phyloP scores from a whole-genome alignment of 2,113 vertebrate species.

The Aspidoscelis tigris region DNA sequence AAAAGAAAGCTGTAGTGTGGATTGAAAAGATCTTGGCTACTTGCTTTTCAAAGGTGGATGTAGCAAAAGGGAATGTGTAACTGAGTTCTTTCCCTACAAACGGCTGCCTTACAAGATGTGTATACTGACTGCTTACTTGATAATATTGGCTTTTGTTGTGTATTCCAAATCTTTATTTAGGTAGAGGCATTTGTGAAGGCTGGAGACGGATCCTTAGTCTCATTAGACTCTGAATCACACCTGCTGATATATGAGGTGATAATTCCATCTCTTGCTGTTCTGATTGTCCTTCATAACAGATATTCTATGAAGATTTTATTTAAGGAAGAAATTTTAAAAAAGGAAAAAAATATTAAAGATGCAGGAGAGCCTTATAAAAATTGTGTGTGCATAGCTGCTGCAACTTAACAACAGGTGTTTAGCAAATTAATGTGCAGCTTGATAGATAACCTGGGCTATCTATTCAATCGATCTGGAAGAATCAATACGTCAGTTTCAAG shows the following conservation, averaged over 20 bases:
- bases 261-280: background rate
- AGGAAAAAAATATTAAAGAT: background rate
- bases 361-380: background rate
- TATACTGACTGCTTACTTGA: background rate
- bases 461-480: background rate
- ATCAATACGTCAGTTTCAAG: conserved; percentile 27
- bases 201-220: background rate
- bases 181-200: background rate
- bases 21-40: background rate
- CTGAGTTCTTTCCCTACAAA: conserved; percentile 37
- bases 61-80: conserved; percentile 23
- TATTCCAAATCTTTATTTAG: background rate
- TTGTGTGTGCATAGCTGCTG: background rate
- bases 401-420: background rate
- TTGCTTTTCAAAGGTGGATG: background rate
- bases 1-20: background rate
- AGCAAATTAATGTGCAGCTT: background rate
- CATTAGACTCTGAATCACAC: conserved; percentile 1
- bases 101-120: conserved; percentile 33
- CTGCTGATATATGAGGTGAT: conserved; percentile 18
- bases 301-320: conserved; percentile 10
- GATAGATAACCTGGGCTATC: background rate
- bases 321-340: no score
- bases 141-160: background rate
- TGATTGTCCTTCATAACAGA: conserved; percentile 3